phyloP scores from a whole-genome alignment of 1,140 invertebrate genomes.

The Habropoda laboriosa region DNA sequence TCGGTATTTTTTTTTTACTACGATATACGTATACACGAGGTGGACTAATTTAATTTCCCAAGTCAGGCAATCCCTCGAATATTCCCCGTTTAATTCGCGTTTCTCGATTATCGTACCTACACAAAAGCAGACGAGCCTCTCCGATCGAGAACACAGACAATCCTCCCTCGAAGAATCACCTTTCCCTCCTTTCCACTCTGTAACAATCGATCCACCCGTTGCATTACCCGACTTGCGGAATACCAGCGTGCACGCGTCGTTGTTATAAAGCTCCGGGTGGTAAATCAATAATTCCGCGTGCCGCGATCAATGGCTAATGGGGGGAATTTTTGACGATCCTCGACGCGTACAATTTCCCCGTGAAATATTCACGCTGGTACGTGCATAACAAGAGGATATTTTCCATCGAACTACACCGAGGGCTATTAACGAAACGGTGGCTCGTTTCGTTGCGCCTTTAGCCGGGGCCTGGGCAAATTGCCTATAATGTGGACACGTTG shows the following conservation, averaged over 20 bases:
- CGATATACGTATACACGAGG: too few species aligned
- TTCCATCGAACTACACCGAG: too few species aligned
- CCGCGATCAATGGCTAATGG: conserved; percentile 10
- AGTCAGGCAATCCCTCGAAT: too few species aligned
- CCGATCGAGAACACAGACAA: too few species aligned
- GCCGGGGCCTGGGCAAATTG: conserved; percentile 36
- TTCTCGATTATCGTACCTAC: too few species aligned
- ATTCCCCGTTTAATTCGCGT: too few species aligned
- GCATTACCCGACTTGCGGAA: conserved; percentile 3
- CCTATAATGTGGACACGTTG: conserved; percentile 42
- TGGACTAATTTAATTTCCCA: too few species aligned
- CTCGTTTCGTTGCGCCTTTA: conserved; percentile 33
- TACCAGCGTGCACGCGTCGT: background rate
- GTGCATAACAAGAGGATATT: too few species aligned
- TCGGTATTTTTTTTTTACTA: too few species aligned
- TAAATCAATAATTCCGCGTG: conserved; percentile 16
- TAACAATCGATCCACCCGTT: background rate
- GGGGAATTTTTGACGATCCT: background rate
- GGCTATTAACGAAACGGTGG: conserved; percentile 42
- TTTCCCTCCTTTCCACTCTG: background rate
- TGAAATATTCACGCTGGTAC: conserved; percentile 41
- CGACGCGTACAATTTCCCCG: background rate
- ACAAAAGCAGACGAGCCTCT: too few species aligned
- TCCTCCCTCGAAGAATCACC: conserved; percentile 6
- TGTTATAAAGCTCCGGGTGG: background rate